Percentiles rank a stretch among this genome's conserved stretches.
Evolutionary conservation across 1,140 invertebrate genomes (phyloP).

Genomic region (Euborellia annulipes): DNA sequence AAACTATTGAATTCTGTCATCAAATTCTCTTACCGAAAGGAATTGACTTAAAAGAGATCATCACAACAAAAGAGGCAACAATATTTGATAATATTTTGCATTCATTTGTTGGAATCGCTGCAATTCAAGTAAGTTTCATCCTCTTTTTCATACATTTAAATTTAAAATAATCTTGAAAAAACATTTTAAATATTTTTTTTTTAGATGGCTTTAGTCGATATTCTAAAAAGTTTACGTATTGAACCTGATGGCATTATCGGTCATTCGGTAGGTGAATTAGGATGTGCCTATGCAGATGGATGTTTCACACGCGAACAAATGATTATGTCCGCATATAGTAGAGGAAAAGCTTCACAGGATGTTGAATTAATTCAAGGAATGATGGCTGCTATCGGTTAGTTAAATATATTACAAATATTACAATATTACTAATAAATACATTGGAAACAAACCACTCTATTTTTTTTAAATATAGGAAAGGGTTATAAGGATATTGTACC

Average conservation of each 20-base stretch:
- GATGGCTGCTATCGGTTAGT: slow-evolving; percentile 37
- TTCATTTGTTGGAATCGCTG: slow-evolving; percentile 38
- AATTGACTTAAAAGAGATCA: slow-evolving; percentile 34
- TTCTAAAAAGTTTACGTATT: slow-evolving; percentile 35
- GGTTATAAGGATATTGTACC: neutral
- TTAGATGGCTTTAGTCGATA: slow-evolving; percentile 37
- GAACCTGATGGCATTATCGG: slow-evolving; percentile 48
- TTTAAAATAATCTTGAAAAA: neutral
- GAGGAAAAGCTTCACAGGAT: slow-evolving; percentile 41
- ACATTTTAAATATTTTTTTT: neutral
- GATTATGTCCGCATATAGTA: slow-evolving; percentile 41
- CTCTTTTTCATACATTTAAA: slow-evolving; percentile 1
- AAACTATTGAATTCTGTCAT: slow-evolving; percentile 30
- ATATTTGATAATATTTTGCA: slow-evolving; percentile 34
- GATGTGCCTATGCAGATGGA: slow-evolving; percentile 57
- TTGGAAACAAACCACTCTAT: too few relatives aligned
- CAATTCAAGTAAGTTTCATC: slow-evolving; percentile 34
- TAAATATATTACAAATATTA: too few relatives aligned
- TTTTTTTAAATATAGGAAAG: slow-evolving; percentile 2
- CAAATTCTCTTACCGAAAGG: slow-evolving; percentile 20
- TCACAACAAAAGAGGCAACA: slow-evolving; percentile 31
- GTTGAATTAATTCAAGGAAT: slow-evolving; percentile 33
- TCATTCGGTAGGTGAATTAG: slow-evolving; percentile 50
- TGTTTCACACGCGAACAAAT: slow-evolving; percentile 46
- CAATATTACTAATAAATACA: too few relatives aligned